Evolutionary conservation across 2,888 invertebrate species (phyloP).

Genomic region (Drosophila buzzatii): DNA sequence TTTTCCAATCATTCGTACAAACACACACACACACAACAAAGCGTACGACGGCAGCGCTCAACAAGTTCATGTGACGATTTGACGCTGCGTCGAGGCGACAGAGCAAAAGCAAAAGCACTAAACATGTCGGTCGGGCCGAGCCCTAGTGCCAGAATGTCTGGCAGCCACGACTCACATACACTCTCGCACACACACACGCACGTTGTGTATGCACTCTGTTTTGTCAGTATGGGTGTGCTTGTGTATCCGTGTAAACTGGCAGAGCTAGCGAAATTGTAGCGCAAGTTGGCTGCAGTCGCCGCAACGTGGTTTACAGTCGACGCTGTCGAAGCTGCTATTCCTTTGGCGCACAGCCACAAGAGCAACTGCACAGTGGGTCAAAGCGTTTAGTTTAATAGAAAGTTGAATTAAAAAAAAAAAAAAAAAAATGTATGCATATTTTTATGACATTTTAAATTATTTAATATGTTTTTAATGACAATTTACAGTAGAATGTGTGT

Average conservation of each 20-base stretch:
- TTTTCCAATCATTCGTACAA: neutral
- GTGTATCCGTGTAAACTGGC: conserved; percentile 54
- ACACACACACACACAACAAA: conserved; percentile 9
- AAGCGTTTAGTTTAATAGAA: neutral
- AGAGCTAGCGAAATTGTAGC: conserved; percentile 77
- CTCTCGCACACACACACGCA: conserved; percentile 7
- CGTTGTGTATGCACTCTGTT: conserved; percentile 31
- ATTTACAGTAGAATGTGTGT: neutral
- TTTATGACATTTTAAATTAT: no score
- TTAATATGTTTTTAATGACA: neutral
- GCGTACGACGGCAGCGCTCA: conserved; percentile 51
- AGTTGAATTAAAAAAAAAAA: neutral
- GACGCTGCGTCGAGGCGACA: conserved; percentile 52
- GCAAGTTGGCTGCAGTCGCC: conserved; percentile 66
- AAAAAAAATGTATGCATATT: no score
- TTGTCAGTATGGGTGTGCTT: conserved; percentile 4
- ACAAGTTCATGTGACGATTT: conserved; percentile 67
- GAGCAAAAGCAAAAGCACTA: conserved; percentile 52
- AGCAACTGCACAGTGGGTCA: conserved; percentile 61
- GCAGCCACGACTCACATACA: conserved; percentile 70
- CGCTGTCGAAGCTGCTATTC: conserved; percentile 29
- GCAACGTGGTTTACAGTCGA: conserved; percentile 57
- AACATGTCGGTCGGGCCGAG: conserved; percentile 58
- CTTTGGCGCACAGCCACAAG: conserved; percentile 48
- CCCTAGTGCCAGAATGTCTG: conserved; percentile 84